These are phyloP conservation scores for Drosophila sp. DNA, from an alignment of 1,140 invertebrate species.

Conservation along the genomic window DNA sequence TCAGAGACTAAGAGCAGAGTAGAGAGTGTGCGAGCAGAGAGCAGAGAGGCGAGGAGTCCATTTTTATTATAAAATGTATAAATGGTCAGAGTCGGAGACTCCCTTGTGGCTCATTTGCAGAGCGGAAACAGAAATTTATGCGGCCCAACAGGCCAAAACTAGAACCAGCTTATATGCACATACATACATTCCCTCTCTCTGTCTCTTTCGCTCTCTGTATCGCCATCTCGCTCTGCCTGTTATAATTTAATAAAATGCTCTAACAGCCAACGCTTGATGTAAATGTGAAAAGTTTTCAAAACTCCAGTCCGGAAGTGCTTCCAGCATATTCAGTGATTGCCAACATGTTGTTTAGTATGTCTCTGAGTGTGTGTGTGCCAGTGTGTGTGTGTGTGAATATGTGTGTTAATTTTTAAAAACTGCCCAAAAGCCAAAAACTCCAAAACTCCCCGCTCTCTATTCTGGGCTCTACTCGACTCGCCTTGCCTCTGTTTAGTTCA, in stretches of 20 bases:
- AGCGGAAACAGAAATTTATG: slow-evolving; percentile 72
- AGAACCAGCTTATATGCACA: slow-evolving; percentile 60
- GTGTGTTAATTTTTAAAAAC: slow-evolving; percentile 80
- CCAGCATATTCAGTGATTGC: slow-evolving; percentile 65
- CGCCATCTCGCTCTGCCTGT: slow-evolving; percentile 23
- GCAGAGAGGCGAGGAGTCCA: background rate
- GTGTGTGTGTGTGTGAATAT: slow-evolving; percentile 48
- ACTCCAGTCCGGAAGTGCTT: slow-evolving; percentile 73
- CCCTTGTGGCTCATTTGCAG: slow-evolving; percentile 73
- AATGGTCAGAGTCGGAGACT: slow-evolving; percentile 43
- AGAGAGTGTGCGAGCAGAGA: background rate
- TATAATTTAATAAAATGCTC: slow-evolving; percentile 81
- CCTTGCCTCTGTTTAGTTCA: background rate
- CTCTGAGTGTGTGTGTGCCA: slow-evolving; percentile 31
- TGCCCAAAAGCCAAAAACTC: slow-evolving; percentile 66
- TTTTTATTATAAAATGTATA: slow-evolving; percentile 29
- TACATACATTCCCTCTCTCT: slow-evolving; percentile 18
- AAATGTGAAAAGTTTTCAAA: slow-evolving; percentile 81
- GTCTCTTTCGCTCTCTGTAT: background rate
- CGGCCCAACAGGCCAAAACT: slow-evolving; percentile 60
- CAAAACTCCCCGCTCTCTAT: slow-evolving; percentile 34
- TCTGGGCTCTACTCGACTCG: background rate
- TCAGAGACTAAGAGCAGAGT: background rate
- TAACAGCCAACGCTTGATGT: slow-evolving; percentile 77
- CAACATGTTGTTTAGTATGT: slow-evolving; percentile 50